Evolutionary conservation across 2,888 invertebrate species (phyloP).

Genomic region (Polyommatus icarus): DNA sequence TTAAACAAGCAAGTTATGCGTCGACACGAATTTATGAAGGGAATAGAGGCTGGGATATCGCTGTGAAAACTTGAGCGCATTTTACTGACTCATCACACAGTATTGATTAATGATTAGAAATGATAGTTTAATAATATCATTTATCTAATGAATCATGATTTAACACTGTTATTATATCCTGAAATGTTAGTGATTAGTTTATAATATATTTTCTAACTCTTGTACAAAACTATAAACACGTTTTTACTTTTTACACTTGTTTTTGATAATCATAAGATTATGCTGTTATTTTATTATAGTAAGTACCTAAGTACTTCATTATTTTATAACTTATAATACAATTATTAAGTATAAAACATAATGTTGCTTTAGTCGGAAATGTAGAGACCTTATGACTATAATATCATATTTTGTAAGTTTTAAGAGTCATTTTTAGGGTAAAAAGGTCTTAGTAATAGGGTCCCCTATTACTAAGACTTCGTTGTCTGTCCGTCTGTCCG

Average conservation of each 20-base stretch:
- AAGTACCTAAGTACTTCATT: too few relatives aligned
- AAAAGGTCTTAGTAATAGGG: too few relatives aligned
- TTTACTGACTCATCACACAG: neutral
- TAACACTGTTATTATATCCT: neutral
- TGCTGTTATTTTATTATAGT: too few relatives aligned
- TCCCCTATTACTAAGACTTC: too few relatives aligned
- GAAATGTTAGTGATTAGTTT: neutral
- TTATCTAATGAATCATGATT: neutral
- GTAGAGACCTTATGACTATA: too few relatives aligned
- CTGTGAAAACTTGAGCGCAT: slow-evolving; percentile 15
- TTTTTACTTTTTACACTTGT: neutral
- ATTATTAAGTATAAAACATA: too few relatives aligned
- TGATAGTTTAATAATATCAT: neutral
- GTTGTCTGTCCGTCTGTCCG: too few relatives aligned
- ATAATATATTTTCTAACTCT: neutral
- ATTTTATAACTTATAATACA: too few relatives aligned
- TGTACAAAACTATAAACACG: neutral
- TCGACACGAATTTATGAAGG: slow-evolving; percentile 33
- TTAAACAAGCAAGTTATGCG: slow-evolving; percentile 30
- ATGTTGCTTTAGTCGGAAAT: too few relatives aligned
- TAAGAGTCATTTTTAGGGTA: too few relatives aligned
- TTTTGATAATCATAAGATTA: too few relatives aligned
- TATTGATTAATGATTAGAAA: neutral
- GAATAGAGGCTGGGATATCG: slow-evolving; percentile 28
- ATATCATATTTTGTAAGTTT: too few relatives aligned